Percentiles rank a stretch among this genome's conserved stretches.
Conservation (phyloP, 1,140 invertebrate species). For the fruit fly (Drosophila melanogaster) region DNA sequence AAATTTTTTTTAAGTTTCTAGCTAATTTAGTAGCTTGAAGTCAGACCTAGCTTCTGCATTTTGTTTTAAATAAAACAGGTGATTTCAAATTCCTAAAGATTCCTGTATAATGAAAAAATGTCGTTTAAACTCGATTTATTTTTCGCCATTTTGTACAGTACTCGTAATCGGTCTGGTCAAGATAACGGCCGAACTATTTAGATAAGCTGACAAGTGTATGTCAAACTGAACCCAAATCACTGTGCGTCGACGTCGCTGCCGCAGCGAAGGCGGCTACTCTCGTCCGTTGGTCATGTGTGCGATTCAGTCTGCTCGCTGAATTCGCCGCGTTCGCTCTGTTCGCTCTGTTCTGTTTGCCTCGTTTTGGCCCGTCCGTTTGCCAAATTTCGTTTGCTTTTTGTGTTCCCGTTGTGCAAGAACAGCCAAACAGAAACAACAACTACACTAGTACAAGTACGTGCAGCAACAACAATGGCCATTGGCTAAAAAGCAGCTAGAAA, state of each 20-base stretch:
- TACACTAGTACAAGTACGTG: slow-evolving; percentile 20
- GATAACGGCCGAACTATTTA: slow-evolving; percentile 54
- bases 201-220: slow-evolving; percentile 62
- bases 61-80: neutral
- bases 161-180: slow-evolving; percentile 40
- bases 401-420: slow-evolving; percentile 27
- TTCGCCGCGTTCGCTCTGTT: slow-evolving; percentile 67
- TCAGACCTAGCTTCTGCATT: too few relatives aligned
- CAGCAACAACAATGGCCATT: slow-evolving; percentile 26
- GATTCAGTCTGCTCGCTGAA: slow-evolving; percentile 75
- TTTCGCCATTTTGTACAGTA: slow-evolving; percentile 24
- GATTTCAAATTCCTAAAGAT: neutral
- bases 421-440: slow-evolving; percentile 1
- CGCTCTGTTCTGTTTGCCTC: slow-evolving; percentile 29
- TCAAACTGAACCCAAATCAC: slow-evolving; percentile 60
- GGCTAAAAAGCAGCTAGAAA: slow-evolving; percentile 36
- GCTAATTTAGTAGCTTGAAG: too few relatives aligned
- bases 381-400: slow-evolving; percentile 39
- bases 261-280: slow-evolving; percentile 33
- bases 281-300: slow-evolving; percentile 56
- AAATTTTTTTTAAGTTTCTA: too few relatives aligned
- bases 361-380: slow-evolving; percentile 47
- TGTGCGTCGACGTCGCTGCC: slow-evolving; percentile 40
- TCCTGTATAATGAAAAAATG: neutral
- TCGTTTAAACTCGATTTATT: neutral